A percentile compares a stretch with the other conserved stretches of the same genome.
phyloP scores from a whole-genome alignment of 2,797 vertebrate genomes.

The Danionella dracula region DNA sequence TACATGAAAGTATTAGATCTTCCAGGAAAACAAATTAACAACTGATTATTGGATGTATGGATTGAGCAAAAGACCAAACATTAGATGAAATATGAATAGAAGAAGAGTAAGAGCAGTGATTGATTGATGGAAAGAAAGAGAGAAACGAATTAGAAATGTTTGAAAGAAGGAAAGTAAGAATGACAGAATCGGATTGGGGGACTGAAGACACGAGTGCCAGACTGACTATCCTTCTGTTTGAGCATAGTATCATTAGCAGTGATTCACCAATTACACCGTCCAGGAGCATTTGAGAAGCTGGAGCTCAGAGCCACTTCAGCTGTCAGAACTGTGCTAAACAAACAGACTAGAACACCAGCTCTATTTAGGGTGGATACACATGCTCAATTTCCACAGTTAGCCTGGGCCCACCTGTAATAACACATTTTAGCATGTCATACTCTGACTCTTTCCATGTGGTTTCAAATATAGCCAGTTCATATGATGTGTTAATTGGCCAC shows the following conservation, averaged over 20 bases:
- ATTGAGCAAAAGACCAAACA: too few relatives aligned
- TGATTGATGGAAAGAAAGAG: background rate
- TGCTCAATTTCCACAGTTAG: constrained; percentile 21
- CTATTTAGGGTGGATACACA: constrained; percentile 32
- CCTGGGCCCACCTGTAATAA: constrained; percentile 33
- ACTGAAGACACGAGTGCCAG: constrained; percentile 40
- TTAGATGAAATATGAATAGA: background rate
- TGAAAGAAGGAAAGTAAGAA: background rate
- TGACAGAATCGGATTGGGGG: constrained; percentile 4
- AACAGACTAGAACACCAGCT: constrained; percentile 39
- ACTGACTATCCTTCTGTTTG: constrained; percentile 47
- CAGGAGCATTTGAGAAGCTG: constrained; percentile 51
- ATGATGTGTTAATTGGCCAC: too few relatives aligned
- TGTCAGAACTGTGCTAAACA: constrained; percentile 41
- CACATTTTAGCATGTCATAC: constrained; percentile 20
- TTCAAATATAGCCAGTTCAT: background rate
- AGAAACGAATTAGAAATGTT: background rate
- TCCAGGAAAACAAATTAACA: too few relatives aligned
- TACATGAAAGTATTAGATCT: too few relatives aligned
- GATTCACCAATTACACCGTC: constrained; percentile 55
- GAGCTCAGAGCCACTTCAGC: constrained; percentile 27
- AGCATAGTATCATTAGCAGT: constrained; percentile 45
- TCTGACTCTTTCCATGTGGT: constrained; percentile 9
- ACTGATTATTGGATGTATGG: too few relatives aligned
- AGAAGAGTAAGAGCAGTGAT: background rate